A percentile compares a stretch with the other conserved stretches of the same genome.
Conservation (phyloP, 2,888 invertebrate species). For the Micoletzkya japonica region DNA sequence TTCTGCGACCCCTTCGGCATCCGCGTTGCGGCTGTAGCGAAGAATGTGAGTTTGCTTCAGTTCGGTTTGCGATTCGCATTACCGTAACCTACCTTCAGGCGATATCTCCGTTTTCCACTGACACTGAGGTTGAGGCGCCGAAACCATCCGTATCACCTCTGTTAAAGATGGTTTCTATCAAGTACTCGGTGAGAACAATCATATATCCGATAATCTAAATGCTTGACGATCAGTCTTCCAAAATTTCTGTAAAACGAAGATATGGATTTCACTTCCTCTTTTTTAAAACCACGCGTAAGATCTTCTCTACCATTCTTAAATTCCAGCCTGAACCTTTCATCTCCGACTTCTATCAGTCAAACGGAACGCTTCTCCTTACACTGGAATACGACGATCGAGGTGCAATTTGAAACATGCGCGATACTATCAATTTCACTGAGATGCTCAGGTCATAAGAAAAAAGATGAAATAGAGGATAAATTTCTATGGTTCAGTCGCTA, state of each 20-base stretch:
- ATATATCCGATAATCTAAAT: neutral
- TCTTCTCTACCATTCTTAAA: neutral
- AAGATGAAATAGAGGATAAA: slow-evolving; percentile 11
- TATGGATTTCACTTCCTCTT: neutral
- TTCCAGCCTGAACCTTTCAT: slow-evolving; percentile 30
- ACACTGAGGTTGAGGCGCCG: slow-evolving; percentile 6
- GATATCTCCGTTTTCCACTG: slow-evolving; percentile 10
- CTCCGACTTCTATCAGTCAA: slow-evolving; percentile 40
- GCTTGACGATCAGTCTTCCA: neutral
- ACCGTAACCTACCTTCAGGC: neutral
- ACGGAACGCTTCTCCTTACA: slow-evolving; percentile 47
- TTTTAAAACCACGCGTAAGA: neutral
- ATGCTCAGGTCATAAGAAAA: too few relatives aligned
- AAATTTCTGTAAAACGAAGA: neutral
- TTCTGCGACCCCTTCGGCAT: slow-evolving; percentile 22
- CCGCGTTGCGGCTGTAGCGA: slow-evolving; percentile 7
- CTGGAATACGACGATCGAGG: slow-evolving; percentile 39
- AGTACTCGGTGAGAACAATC: slow-evolving; percentile 1
- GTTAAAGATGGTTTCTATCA: neutral
- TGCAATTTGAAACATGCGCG: slow-evolving; percentile 29
- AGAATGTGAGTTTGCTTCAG: slow-evolving; percentile 6
- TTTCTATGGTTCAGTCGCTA: neutral
- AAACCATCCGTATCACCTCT: slow-evolving; percentile 4
- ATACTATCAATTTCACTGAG: too few relatives aligned
- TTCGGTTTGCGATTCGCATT: too few relatives aligned